A percentile compares a stretch with the other conserved stretches of the same genome.
These are phyloP conservation scores for Brotogeris chrysoptera DNA, from an alignment of 2,797 vertebrate species.

Conservation along the genomic window DNA sequence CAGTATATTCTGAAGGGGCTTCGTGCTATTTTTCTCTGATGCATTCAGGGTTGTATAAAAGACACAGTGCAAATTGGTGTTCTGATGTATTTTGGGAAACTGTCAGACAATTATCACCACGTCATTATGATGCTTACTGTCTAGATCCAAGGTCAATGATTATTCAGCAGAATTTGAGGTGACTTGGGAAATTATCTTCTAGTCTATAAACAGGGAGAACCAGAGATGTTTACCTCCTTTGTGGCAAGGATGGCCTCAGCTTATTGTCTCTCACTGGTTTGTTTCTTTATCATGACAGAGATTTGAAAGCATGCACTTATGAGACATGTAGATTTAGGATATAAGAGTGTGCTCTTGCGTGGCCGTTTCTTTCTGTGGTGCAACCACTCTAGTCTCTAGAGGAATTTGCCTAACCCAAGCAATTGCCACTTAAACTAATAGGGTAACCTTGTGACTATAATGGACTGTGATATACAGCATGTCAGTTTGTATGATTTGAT, in stretches of 20 bases:
- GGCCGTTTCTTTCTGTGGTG: background rate
- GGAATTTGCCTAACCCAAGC: background rate
- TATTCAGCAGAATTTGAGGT: background rate
- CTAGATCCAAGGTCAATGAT: background rate
- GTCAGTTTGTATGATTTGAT: conserved; percentile 15
- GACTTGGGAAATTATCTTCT: background rate
- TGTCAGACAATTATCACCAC: background rate
- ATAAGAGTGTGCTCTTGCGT: background rate
- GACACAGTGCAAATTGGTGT: background rate
- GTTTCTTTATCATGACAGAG: background rate
- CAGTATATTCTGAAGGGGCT: background rate
- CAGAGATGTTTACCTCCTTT: background rate
- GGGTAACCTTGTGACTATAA: conserved; percentile 6
- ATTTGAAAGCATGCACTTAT: background rate
- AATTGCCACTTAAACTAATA: background rate
- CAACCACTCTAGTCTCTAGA: background rate
- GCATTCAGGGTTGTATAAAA: background rate
- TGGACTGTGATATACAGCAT: background rate
- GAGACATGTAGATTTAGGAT: background rate
- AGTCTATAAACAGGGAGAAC: background rate
- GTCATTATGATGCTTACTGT: background rate
- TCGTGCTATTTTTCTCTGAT: background rate
- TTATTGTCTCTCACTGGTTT: background rate
- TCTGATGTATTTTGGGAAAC: background rate
- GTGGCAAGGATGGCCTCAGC: background rate